Base-by-base conservation (phyloP, 2,113 vertebrate genomes). In the Notiomystis cincta region DNA sequence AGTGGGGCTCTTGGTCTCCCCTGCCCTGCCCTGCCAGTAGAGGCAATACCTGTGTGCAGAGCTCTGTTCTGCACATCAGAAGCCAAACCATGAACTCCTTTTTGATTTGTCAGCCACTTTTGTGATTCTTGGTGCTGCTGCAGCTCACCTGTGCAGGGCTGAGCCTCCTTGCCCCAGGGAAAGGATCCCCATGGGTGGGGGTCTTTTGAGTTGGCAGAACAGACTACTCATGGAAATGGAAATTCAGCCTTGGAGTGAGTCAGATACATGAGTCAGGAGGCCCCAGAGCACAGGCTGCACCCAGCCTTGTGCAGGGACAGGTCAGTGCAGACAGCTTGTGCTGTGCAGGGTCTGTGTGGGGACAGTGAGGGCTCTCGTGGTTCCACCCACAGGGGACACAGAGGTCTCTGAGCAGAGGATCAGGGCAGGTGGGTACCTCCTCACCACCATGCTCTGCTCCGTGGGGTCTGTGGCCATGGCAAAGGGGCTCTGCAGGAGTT, bases 171-270 rank as follows among this genome's bases (percentile, higher is more conserved):
- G 57, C n/a, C 25, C 9, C 18, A 4, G 27, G 51, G 60, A 76
- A 44, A 82, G 70, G 44, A 75, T 56, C 66, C 60, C 37, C 2
- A 1, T 22, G 80, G 53, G 45, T 23, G 71, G 33, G 20, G 37
- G 33, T 28, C 33, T 45, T 30, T 45, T 2, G 75, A 56, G 15
- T 40, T 86, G 65, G 37, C 35, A 62, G 75, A 77, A 72, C 1
- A 1, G n/a, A 87, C 19, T 28, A 22, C 13, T 18, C 27, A 8
- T 61, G 54, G 62, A 28, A 38, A 27, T 88, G 88, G 92, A 90
- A 96, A 92, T 51, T 87, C 45, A 90, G 88, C 75, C 50, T 33
- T 65, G 15, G n/a, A 54, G 31, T 83, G 94, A 93, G 92, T 94
- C 95, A 97, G 90, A 69, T 0, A 1, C 2, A 0, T 97, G 92